These are phyloP conservation scores for Drosophila diplacantha DNA, from an alignment of 2,888 invertebrate species.

Conservation along the genomic window DNA sequence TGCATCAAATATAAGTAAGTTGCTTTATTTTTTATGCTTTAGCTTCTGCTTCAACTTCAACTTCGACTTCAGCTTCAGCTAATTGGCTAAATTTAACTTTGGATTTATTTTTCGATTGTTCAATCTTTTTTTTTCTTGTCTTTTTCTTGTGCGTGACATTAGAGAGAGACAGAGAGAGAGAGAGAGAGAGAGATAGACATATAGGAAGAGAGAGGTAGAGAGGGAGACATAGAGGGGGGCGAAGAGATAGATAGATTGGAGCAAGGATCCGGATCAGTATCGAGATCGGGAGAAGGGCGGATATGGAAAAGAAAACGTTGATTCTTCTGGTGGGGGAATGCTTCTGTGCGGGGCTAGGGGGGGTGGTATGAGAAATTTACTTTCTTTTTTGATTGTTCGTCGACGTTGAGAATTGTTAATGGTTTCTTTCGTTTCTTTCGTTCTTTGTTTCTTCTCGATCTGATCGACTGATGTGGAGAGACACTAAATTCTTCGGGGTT, in stretches of 20 bases:
- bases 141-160: slow-evolving; percentile 39
- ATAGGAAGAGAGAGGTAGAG: slow-evolving; percentile 10
- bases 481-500: slow-evolving; percentile 28
- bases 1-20: slow-evolving; percentile 62
- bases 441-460: slow-evolving; percentile 12
- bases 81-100: slow-evolving; percentile 64
- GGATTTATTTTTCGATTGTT: slow-evolving; percentile 61
- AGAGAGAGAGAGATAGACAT: slow-evolving; percentile 5
- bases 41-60: slow-evolving; percentile 13
- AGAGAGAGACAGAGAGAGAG: slow-evolving; percentile 24
- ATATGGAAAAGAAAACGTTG: slow-evolving; percentile 33
- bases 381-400: slow-evolving; percentile 74
- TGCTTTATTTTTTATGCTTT: slow-evolving; percentile 20
- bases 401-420: slow-evolving; percentile 14
- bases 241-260: slow-evolving; percentile 1
- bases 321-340: slow-evolving; percentile 4
- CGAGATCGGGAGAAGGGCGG: slow-evolving; percentile 2
- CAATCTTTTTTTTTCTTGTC: slow-evolving; percentile 23
- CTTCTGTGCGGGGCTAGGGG: slow-evolving; percentile 5
- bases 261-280: not conserved
- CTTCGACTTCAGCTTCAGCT: slow-evolving; percentile 12
- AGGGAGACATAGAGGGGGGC: not conserved
- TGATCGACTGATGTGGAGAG: slow-evolving; percentile 11
- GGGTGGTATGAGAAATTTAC: slow-evolving; percentile 53
- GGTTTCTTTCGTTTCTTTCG: slow-evolving; percentile 17